A percentile compares a stretch with the other conserved stretches of the same genome.
Evolutionary conservation across 2,113 vertebrate species (phyloP).

Genomic region (Rhinogobius similis): DNA sequence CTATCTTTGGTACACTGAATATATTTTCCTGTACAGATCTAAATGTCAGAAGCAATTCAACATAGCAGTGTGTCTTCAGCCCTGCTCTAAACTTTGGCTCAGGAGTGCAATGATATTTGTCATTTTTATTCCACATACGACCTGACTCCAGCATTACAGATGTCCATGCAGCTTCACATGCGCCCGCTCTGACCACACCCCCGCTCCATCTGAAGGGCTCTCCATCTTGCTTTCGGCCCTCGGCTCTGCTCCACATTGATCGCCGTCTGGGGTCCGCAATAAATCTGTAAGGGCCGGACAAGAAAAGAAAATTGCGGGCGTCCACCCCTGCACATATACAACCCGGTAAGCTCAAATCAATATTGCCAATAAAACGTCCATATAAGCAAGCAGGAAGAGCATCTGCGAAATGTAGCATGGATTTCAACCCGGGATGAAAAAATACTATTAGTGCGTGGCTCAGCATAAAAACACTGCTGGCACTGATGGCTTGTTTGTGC

Average conservation of each 20-base stretch:
- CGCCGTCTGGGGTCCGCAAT: constrained; percentile 55
- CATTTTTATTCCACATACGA: not conserved
- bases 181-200: constrained; percentile 6
- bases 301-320: constrained; percentile 72
- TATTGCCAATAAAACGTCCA: constrained; percentile 40
- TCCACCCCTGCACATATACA: constrained; percentile 64
- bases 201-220: not conserved
- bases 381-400: constrained; percentile 1
- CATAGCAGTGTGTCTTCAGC: not conserved
- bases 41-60: not conserved
- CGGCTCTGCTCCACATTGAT: constrained; percentile 67
- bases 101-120: not conserved
- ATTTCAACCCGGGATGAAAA: constrained; percentile 9
- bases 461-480: constrained; percentile 1
- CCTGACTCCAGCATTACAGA: not conserved
- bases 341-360: constrained; percentile 72
- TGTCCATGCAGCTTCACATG: not conserved
- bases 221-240: constrained; percentile 28
- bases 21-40: not conserved
- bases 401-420: constrained; percentile 12
- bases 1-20: not conserved
- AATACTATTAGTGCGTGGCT: constrained; percentile 4
- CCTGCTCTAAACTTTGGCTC: not conserved
- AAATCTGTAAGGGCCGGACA: constrained; percentile 71
- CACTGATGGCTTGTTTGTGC: not conserved